Evolutionary conservation across 2,797 vertebrate genomes (phyloP).

Genomic region (Eulemur mongoz): DNA sequence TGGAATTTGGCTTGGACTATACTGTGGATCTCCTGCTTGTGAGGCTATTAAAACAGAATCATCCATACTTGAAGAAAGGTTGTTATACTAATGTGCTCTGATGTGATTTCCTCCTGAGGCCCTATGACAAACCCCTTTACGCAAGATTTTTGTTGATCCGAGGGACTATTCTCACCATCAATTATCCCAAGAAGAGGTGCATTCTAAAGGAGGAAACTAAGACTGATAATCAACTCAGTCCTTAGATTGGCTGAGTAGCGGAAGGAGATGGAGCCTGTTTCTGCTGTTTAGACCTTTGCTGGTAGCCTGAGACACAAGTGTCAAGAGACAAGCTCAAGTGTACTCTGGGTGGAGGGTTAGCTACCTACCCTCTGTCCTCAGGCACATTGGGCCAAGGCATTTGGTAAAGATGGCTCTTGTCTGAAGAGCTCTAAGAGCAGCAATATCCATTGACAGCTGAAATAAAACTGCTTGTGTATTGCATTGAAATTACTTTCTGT

Average conservation of each 20-base stretch:
- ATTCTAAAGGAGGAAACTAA: background rate
- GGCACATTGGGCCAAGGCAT: background rate
- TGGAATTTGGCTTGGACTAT: background rate
- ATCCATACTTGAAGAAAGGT: background rate
- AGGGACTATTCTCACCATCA: background rate
- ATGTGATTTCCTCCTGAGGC: background rate
- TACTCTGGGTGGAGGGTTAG: background rate
- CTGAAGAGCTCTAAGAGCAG: background rate
- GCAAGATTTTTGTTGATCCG: background rate
- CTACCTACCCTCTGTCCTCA: background rate
- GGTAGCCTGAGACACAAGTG: background rate
- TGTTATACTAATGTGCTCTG: background rate
- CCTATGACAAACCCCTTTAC: background rate
- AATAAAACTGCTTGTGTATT: background rate
- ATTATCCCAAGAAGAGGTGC: background rate
- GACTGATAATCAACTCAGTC: background rate
- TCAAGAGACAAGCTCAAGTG: background rate
- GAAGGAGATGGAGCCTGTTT: background rate
- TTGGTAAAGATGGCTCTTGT: background rate
- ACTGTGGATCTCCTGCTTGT: background rate
- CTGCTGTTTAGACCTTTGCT: background rate
- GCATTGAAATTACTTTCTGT: background rate
- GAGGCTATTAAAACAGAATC: background rate
- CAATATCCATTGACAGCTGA: background rate
- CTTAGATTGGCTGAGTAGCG: background rate